These are phyloP conservation scores for Orthonychiurus folsomi DNA, from an alignment of 2,888 invertebrate species.

Conservation along the genomic window DNA sequence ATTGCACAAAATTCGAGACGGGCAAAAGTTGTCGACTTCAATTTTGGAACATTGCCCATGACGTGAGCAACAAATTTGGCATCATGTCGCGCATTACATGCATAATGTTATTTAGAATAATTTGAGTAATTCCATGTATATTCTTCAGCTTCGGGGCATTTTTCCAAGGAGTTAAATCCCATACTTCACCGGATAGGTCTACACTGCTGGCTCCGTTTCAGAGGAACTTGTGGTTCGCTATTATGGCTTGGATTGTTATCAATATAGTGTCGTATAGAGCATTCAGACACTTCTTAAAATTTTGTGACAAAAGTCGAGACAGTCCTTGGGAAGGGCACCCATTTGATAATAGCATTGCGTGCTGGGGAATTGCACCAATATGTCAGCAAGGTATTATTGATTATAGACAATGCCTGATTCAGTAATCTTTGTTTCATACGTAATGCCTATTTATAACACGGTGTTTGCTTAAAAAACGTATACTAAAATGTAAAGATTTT, in stretches of 20 bases:
- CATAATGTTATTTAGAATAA: not conserved
- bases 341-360: not conserved
- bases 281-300: not conserved
- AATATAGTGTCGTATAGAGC: not conserved
- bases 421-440: too few species aligned
- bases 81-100: not conserved
- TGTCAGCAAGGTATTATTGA: not conserved
- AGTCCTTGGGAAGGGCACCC: too few species aligned
- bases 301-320: too few species aligned
- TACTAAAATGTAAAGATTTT: too few species aligned
- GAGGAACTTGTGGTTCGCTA: not conserved
- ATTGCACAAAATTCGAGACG: not conserved
- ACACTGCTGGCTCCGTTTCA: not conserved
- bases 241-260: not conserved
- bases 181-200: not conserved
- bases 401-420: too few species aligned
- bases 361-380: not conserved
- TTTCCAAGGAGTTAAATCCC: not conserved
- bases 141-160: not conserved
- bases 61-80: too few species aligned
- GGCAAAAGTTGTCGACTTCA: not conserved
- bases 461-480: too few species aligned
- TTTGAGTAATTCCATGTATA: too few species aligned
- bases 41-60: too few species aligned
- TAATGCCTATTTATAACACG: too few species aligned